Conservation (phyloP, 1,140 invertebrate genomes). For the Littorina saxatilis region DNA sequence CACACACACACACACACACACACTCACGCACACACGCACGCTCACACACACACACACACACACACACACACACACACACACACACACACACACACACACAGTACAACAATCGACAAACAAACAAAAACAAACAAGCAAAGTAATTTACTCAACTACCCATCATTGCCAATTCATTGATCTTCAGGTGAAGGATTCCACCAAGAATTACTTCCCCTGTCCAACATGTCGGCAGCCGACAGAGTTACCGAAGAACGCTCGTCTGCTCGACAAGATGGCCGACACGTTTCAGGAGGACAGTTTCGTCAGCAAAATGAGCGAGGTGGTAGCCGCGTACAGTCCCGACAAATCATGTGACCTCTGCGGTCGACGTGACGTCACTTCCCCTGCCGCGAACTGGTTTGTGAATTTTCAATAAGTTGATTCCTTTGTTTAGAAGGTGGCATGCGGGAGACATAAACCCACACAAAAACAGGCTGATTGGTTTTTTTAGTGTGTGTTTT, state of each 20-base stretch:
- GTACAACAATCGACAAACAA: neutral
- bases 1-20: constrained; percentile 19
- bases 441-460: neutral
- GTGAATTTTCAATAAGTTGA: too few relatives aligned
- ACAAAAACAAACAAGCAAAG: neutral
- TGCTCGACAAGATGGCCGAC: constrained; percentile 43
- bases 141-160: too few relatives aligned
- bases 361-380: constrained; percentile 46
- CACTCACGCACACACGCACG: neutral
- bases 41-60: neutral
- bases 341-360: constrained; percentile 65
- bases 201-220: constrained; percentile 34
- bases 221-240: constrained; percentile 29
- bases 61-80: neutral
- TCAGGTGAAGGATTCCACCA: neutral
- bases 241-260: neutral
- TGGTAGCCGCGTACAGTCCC: constrained; percentile 50
- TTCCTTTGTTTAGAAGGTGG: neutral
- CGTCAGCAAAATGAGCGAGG: constrained; percentile 54
- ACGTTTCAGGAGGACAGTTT: constrained; percentile 57
- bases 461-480: too few relatives aligned
- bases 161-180: neutral
- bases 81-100: neutral
- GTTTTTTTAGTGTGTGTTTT: neutral
- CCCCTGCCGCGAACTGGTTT: constrained; percentile 50